Conservation (phyloP, 2,113 vertebrate species). For the Pterocles gutturalis region DNA sequence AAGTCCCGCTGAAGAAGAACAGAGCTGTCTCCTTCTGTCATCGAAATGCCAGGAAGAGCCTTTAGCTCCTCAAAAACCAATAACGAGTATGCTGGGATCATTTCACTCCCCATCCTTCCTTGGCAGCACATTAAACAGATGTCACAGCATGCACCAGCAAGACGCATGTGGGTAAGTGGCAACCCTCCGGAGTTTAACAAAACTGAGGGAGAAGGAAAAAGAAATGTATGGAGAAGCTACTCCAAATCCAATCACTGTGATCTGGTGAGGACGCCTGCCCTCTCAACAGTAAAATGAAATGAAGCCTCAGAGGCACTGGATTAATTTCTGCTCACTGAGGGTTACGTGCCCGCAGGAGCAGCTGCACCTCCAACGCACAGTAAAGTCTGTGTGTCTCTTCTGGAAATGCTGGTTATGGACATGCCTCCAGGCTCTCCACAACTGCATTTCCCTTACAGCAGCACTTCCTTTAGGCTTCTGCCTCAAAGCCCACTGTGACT, state of each 20-base stretch:
- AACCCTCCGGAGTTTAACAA: not conserved
- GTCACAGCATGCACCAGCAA: not conserved
- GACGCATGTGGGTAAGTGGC: not conserved
- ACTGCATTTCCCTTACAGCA: not conserved
- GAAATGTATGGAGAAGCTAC: not conserved
- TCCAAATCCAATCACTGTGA: not conserved
- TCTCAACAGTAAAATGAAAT: not conserved
- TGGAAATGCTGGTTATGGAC: rapidly evolving
- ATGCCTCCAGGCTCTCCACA: not conserved
- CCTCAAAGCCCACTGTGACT: not conserved
- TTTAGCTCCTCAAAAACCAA: not conserved
- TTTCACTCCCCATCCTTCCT: not conserved
- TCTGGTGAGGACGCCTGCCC: not conserved
- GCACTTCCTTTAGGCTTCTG: not conserved
- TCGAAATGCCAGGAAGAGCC: not conserved
- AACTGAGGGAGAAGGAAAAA: not conserved
- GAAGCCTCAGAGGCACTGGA: not conserved
- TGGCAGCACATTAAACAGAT: not conserved
- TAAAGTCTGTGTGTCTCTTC: not conserved
- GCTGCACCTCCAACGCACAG: not conserved
- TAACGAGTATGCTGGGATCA: not conserved
- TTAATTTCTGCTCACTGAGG: not conserved
- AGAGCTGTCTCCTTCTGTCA: not conserved
- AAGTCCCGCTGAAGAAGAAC: not conserved
- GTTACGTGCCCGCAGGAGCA: rapidly evolving